Evolutionary conservation across 2,113 vertebrate genomes (phyloP).

Genomic region (Chloebia gouldiae): DNA sequence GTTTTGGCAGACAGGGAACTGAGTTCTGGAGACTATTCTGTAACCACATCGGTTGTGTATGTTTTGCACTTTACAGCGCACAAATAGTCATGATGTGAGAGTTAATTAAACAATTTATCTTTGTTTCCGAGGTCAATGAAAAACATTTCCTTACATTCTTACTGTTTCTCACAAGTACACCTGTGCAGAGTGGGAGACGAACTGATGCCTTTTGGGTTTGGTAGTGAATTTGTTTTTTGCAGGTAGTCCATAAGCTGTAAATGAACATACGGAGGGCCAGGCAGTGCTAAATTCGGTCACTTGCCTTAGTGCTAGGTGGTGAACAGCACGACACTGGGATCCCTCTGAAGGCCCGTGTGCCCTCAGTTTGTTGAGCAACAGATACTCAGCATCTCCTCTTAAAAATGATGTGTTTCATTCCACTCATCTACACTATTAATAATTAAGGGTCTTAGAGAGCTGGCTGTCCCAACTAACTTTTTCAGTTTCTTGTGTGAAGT

Average conservation of each 20-base stretch:
- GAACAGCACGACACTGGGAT: rapidly evolving
- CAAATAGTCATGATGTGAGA: rapidly evolving
- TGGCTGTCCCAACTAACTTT: background rate
- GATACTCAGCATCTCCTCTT: background rate
- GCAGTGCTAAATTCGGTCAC: rapidly evolving
- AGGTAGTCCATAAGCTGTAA: background rate
- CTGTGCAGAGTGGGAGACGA: background rate
- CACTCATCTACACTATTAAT: background rate
- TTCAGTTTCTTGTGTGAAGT: background rate
- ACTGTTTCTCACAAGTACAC: background rate
- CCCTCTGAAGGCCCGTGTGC: no score
- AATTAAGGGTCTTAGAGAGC: background rate
- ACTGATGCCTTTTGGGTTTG: background rate
- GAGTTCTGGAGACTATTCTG: background rate
- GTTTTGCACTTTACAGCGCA: rapidly evolving
- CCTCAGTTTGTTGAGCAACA: rapidly evolving
- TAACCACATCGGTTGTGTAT: rapidly evolving
- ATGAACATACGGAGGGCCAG: rapidly evolving
- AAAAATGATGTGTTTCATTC: background rate
- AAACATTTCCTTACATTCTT: rapidly evolving
- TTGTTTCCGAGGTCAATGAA: background rate
- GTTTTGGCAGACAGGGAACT: background rate
- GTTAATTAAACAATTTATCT: background rate
- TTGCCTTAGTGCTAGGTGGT: background rate
- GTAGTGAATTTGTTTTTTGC: background rate